phyloP scores from a whole-genome alignment of 92 coral and sea anemone species.

The Zoanthus gigantus region DNA sequence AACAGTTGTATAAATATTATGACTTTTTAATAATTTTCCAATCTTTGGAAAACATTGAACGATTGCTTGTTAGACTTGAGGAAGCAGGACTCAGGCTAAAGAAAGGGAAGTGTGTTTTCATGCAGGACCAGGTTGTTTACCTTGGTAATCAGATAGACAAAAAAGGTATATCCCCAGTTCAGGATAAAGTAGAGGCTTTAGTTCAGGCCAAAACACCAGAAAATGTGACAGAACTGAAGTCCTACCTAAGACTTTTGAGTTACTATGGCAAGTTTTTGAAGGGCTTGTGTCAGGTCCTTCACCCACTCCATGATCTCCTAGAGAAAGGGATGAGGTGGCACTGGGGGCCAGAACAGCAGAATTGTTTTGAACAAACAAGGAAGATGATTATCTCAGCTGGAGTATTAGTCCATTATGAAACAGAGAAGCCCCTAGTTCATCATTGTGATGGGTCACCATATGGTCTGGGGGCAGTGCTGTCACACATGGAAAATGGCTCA shows the following conservation, averaged over 20 bases:
- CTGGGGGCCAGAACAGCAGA: conserved; percentile 35
- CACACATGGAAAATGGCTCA: not conserved
- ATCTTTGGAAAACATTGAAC: too few relatives aligned
- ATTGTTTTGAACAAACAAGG: conserved; percentile 33
- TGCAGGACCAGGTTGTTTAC: conserved; percentile 25
- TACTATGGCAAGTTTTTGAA: conserved; percentile 20
- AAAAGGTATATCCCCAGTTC: conserved; percentile 6
- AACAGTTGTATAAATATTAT: too few relatives aligned
- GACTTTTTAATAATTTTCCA: too few relatives aligned
- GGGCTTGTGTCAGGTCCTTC: conserved; percentile 25
- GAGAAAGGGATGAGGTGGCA: conserved; percentile 34
- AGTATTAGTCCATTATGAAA: conserved; percentile 39
- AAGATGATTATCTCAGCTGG: conserved; percentile 23
- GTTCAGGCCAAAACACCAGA: not conserved
- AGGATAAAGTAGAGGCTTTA: conserved; percentile 28
- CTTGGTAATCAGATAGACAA: conserved; percentile 19
- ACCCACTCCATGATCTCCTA: conserved; percentile 22
- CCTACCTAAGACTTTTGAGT: conserved; percentile 27
- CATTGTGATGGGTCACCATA: conserved; percentile 39
- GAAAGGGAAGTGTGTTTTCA: conserved; percentile 36
- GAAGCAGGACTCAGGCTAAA: conserved; percentile 11
- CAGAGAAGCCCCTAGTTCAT: conserved; percentile 28
- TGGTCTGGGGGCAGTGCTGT: conserved; percentile 53
- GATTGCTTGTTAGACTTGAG: conserved; percentile 4
- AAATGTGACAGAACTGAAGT: conserved; percentile 31